Base-by-base conservation (phyloP, 2,797 vertebrate genomes). In the Pelobates cultripes region DNA sequence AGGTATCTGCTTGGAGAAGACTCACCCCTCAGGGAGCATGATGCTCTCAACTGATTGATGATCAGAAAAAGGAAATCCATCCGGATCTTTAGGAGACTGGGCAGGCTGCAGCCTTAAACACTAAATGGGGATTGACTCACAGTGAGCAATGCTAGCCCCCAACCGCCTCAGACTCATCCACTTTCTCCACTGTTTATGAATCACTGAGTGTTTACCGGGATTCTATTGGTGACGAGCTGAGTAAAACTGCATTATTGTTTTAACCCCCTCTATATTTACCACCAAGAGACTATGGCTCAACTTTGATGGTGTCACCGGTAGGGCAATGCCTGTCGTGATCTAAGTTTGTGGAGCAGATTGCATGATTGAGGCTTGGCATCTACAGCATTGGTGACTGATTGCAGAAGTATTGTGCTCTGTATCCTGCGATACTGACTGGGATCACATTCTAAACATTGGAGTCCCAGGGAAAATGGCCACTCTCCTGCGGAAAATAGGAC, bases 401-500 rank as follows among this genome's bases (percentile, higher is more conserved):
- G 57, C 44, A 28, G 70, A 17, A n/a, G 43, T 13, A 60, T 63
- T 60, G 47, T 60, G 28, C 63, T 42, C 72, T 15, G 9, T 17
- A 71, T 55, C 55, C 68, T 70, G 66, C 42, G 44, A 14, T 40
- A 15, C n/a, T 71, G 61, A 68, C 69, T 78, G 73, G 69, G 70
- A 71, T 77, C 71, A 68, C 42, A 14, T 44, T n/a, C 28, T 64
- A 9, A 3, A 10, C 41, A 28, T 28, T 17, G 74, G 28, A 75
- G 40, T 53, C 61, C n/a, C 75, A 63, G 28, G 72, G 75, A 91
- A 90, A 90, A 99, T 99, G 97, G 97, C 97, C 90, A 99, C 97
- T 86, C 92, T 98, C 91, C 96, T 98, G 90, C 96, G 97, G 87
- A 98, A 99, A 90, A 99, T 99, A 91, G 97, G 97, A 90, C 94